Conservation (phyloP, 2,888 invertebrate genomes). For the Junonia oenone region DNA sequence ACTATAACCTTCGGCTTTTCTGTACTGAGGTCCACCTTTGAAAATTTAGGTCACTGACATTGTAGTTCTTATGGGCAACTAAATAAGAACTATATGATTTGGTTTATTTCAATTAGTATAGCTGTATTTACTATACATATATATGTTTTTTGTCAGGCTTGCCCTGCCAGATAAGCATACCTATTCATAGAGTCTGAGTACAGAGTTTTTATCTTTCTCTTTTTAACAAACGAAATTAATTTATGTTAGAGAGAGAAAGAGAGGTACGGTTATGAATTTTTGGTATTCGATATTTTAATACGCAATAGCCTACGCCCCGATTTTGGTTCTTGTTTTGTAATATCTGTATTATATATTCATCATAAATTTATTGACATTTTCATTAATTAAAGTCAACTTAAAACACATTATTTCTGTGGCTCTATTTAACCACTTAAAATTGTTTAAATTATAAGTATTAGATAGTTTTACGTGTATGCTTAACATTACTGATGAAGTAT, state of each 20-base stretch:
- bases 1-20: slow-evolving; percentile 2
- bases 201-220: slow-evolving; percentile 9
- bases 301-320: slow-evolving; percentile 10
- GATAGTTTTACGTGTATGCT: too few species aligned
- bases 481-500: too few species aligned
- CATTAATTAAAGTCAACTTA: too few species aligned
- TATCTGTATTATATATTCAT: too few species aligned
- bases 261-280: slow-evolving; percentile 4
- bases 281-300: slow-evolving; percentile 14
- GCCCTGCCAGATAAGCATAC: slow-evolving; percentile 10
- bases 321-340: slow-evolving; percentile 1
- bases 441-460: too few species aligned
- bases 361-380: too few species aligned
- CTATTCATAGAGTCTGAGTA: slow-evolving; percentile 7
- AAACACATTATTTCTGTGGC: too few species aligned
- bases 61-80: background rate
- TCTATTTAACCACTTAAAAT: too few species aligned
- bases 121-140: background rate
- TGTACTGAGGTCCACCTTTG: slow-evolving; percentile 3
- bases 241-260: background rate
- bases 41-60: background rate
- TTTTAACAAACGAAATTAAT: slow-evolving; percentile 4
- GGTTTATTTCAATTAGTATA: background rate
- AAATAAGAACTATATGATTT: slow-evolving; percentile 3
- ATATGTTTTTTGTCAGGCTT: slow-evolving; percentile 11